A percentile compares a stretch with the other conserved stretches of the same genome.
Evolutionary conservation across 2,888 invertebrate genomes (phyloP).

Genomic region (Tortricodes alternella): DNA sequence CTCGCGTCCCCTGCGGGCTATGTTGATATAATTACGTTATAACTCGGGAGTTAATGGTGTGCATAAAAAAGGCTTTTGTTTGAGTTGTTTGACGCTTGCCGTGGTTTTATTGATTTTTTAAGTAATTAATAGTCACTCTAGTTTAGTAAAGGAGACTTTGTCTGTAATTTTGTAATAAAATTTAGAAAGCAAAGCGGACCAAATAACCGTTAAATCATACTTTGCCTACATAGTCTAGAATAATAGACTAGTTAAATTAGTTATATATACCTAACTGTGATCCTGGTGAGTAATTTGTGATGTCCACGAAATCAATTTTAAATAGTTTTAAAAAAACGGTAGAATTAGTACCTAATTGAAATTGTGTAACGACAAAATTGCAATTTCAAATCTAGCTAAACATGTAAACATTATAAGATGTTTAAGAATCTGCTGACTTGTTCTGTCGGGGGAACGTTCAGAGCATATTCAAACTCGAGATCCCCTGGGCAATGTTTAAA

Average conservation of each 20-base stretch:
- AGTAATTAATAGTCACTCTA: not conserved
- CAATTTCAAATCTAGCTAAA: not conserved
- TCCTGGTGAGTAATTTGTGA: too few relatives aligned
- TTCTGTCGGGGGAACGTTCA: not conserved
- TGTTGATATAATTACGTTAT: constrained; percentile 27
- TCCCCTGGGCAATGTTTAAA: constrained; percentile 12
- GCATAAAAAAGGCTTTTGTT: constrained; percentile 16
- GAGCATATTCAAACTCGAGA: constrained; percentile 16
- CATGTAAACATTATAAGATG: not conserved
- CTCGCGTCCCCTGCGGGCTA: constrained; percentile 18
- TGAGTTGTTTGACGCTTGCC: not conserved
- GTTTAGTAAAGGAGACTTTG: too few relatives aligned
- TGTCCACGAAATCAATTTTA: too few relatives aligned
- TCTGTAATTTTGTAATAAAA: too few relatives aligned
- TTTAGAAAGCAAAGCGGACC: too few relatives aligned
- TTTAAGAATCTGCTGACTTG: not conserved
- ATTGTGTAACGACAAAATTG: not conserved
- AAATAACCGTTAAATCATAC: too few relatives aligned
- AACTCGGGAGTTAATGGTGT: constrained; percentile 21
- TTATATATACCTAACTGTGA: too few relatives aligned
- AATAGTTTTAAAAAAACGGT: too few relatives aligned
- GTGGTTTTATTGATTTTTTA: not conserved
- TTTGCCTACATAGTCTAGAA: too few relatives aligned
- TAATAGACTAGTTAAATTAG: too few relatives aligned
- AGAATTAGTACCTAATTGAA: too few relatives aligned